Percentiles rank a stretch among this genome's conserved stretches.
Evolutionary conservation across 2,113 vertebrate species (phyloP).

Genomic region (Ahaetulla prasina): DNA sequence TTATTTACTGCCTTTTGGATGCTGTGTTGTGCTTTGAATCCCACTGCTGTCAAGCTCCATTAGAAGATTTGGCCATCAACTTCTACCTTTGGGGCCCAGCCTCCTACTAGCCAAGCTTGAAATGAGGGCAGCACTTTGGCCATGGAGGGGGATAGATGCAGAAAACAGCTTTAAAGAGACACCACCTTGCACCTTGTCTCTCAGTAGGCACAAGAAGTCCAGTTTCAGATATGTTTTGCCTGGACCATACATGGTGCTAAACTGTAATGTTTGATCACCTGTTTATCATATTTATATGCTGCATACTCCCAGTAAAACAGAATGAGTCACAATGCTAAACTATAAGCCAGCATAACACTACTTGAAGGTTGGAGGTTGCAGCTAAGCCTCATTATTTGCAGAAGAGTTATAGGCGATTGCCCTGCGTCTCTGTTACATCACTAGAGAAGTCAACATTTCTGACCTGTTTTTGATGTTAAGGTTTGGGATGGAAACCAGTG

Average conservation of each 20-base stretch:
- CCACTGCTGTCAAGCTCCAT: constrained; percentile 74
- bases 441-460: not conserved
- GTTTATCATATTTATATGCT: not conserved
- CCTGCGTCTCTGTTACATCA: not conserved
- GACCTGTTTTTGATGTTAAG: not conserved
- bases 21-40: constrained; percentile 64
- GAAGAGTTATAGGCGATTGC: not conserved
- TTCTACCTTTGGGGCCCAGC: constrained; percentile 60
- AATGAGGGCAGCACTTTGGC: constrained; percentile 55
- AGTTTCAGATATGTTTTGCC: not conserved
- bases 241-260: not conserved
- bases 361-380: not conserved
- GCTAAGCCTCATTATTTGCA: not conserved
- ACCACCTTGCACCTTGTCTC: not conserved
- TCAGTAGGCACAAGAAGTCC: not conserved
- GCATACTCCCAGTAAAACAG: not conserved
- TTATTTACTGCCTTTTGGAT: constrained; percentile 34
- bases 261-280: not conserved
- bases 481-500: not conserved
- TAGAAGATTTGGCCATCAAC: constrained; percentile 68
- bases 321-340: not conserved
- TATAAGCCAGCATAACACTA: not conserved
- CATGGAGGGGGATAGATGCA: not conserved
- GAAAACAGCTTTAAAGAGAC: constrained; percentile 9
- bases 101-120: constrained; percentile 44